Conservation (phyloP, 2,888 invertebrate genomes). For the Apamea monoglypha region DNA sequence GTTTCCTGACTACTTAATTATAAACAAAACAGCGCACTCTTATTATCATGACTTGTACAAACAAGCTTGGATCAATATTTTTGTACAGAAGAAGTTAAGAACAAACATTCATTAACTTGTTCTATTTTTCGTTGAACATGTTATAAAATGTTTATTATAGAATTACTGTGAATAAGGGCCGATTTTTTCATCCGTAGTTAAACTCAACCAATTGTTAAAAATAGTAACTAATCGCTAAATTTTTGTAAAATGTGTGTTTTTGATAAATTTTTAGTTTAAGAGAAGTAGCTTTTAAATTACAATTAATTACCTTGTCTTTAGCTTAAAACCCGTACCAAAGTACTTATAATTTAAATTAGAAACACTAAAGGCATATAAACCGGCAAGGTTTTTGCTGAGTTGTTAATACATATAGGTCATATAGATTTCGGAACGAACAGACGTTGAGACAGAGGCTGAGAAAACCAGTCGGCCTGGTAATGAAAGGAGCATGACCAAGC, state of each 20-base stretch:
- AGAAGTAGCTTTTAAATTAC: neutral
- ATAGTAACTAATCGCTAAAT: no score
- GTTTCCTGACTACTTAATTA: slow-evolving; percentile 64
- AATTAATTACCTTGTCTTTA: neutral
- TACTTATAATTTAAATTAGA: neutral
- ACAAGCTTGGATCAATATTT: slow-evolving; percentile 77
- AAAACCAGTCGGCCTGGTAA: slow-evolving; percentile 9
- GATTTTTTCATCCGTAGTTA: no score
- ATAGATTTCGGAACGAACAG: slow-evolving; percentile 9
- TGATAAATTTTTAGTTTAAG: no score
- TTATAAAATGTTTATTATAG: slow-evolving; percentile 5
- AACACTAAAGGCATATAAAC: neutral
- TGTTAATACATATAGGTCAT: neutral
- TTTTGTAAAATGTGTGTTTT: no score
- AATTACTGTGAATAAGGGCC: neutral
- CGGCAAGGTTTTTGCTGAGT: neutral
- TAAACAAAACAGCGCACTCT: slow-evolving; percentile 64
- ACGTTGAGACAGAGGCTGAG: neutral
- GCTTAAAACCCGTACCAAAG: neutral
- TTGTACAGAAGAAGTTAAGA: slow-evolving; percentile 61
- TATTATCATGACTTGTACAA: slow-evolving; percentile 70
- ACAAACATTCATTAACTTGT: slow-evolving; percentile 22
- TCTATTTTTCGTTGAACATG: slow-evolving; percentile 38
- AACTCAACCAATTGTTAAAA: no score
- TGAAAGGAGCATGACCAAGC: slow-evolving; percentile 31